Base-by-base conservation (phyloP, 1,140 invertebrate species). In the Teleogryllus occipitalis region DNA sequence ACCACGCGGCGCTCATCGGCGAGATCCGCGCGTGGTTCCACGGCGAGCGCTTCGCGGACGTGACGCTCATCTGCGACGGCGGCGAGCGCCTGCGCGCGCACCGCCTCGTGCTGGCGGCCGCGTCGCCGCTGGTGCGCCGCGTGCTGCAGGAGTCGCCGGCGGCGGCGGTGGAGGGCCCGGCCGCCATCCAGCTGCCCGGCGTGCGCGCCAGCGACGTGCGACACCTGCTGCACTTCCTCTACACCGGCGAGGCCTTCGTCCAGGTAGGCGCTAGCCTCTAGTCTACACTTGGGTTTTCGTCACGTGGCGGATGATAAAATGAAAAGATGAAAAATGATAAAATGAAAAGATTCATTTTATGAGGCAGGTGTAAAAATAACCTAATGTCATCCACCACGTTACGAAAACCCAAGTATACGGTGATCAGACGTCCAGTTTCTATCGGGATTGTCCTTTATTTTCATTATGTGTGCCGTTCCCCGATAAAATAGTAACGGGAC, bases 1-100 rank as follows among this genome's bases (percentile, higher is more conserved):
- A 95, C 89, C 93, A 94, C 88, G 93, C 93, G 87, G 94, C 93
- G 86, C 92, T 95, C 88, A 91, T 94, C 85, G 93, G 93, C 84
- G 94, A 95, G 88, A 93, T 95, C 85, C 92, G 92, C 84, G 92
- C 92, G 83, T 94, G 93, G 89, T 95, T 94, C 87, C 54, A 18
- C 54, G 93, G 93, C 79, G 93, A 94, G 84, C 90, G 92, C 46
- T 82, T 93, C 86, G 92, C 94, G 47, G 94, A 95, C 88, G 89
- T 95, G 85, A 91, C 91, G 81, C 90, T 95, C 82, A 90, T 94
- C 74, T 95, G 94, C 86, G 93, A 94, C 8, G 80, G 82, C 39
- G 82, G 82, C 5, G 79, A 46, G 47, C 75, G 77, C 12, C 76
- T 84, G 14, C 73, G 78, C 10, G 93, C 93, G 73, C 93, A 95